Evolutionary conservation across 2,113 vertebrate species (phyloP).

Genomic region (Myxocyprinus asiaticus): DNA sequence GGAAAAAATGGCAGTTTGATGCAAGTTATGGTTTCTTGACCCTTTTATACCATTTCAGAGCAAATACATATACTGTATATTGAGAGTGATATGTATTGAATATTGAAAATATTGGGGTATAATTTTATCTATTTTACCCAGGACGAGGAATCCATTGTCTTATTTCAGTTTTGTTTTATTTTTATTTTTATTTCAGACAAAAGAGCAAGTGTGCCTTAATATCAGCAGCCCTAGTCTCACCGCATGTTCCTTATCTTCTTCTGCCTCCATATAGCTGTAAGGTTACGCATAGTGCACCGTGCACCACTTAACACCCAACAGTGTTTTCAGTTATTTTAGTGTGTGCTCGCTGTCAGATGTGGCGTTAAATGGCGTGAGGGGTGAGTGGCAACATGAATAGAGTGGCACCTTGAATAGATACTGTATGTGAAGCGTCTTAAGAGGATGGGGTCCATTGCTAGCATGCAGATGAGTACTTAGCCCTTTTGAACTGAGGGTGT

Average conservation of each 20-base stretch:
- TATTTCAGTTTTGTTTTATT: too few species aligned
- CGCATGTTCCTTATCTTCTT: slow-evolving; percentile 52
- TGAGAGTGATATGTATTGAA: too few species aligned
- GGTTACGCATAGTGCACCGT: slow-evolving; percentile 58
- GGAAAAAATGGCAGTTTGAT: too few species aligned
- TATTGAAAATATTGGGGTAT: too few species aligned
- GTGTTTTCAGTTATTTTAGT: slow-evolving; percentile 59
- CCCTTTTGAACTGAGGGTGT: slow-evolving; percentile 48
- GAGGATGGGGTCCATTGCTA: slow-evolving; percentile 36
- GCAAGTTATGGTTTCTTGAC: too few species aligned
- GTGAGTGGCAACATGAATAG: slow-evolving; percentile 43
- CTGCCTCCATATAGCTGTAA: slow-evolving; percentile 46
- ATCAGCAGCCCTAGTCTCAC: background rate
- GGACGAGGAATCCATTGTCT: too few species aligned
- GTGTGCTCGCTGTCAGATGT: slow-evolving; percentile 56
- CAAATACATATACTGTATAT: too few species aligned
- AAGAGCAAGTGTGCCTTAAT: background rate
- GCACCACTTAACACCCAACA: slow-evolving; percentile 64
- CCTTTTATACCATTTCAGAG: too few species aligned
- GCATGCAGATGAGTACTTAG: slow-evolving; percentile 50
- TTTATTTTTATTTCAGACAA: too few species aligned
- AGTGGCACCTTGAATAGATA: slow-evolving; percentile 55
- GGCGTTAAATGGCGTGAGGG: slow-evolving; percentile 45
- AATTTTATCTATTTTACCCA: too few species aligned
- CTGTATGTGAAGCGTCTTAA: slow-evolving; percentile 53